These are phyloP conservation scores for Pomatorhinus ruficollis DNA, from an alignment of 2,113 vertebrate species.

Conservation along the genomic window DNA sequence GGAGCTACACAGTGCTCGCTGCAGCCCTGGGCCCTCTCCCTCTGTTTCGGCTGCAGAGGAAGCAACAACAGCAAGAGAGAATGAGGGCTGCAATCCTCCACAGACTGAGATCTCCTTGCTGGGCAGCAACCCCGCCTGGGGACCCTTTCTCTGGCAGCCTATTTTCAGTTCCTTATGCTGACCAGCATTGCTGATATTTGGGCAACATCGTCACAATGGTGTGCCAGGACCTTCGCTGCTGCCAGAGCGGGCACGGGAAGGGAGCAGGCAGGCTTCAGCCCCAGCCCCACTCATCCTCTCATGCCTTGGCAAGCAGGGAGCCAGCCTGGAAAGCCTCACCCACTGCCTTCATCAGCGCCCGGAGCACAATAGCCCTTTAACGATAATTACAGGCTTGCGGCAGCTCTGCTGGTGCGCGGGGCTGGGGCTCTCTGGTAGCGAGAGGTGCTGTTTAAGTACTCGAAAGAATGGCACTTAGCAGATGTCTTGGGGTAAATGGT, in stretches of 20 bases:
- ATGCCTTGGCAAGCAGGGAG: not conserved
- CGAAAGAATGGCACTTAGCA: conserved; percentile 18
- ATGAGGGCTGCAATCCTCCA: no score
- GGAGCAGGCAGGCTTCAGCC: not conserved
- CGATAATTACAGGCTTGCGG: conserved; percentile 68
- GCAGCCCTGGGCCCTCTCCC: not conserved
- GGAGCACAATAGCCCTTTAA: conserved; percentile 64
- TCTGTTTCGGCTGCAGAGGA: fast-evolving
- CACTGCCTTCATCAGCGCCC: conserved; percentile 24
- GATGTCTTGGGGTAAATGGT: conserved; percentile 54
- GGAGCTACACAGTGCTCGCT: fast-evolving
- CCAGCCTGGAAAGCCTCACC: conserved; percentile 4
- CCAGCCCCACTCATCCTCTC: not conserved
- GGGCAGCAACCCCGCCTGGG: not conserved
- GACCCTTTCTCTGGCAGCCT: not conserved
- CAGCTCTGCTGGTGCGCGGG: not conserved
- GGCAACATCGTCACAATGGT: fast-evolving
- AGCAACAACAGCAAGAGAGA: not conserved
- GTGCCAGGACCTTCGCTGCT: not conserved
- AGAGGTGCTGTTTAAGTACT: conserved; percentile 51
- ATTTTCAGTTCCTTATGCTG: fast-evolving
- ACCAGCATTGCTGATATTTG: not conserved
- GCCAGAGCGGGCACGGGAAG: not conserved
- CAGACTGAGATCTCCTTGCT: not conserved
- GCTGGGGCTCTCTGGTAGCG: conserved; percentile 1